Evolutionary conservation across 1,140 invertebrate species (phyloP).

Genomic region (Saxidomus purpurata): DNA sequence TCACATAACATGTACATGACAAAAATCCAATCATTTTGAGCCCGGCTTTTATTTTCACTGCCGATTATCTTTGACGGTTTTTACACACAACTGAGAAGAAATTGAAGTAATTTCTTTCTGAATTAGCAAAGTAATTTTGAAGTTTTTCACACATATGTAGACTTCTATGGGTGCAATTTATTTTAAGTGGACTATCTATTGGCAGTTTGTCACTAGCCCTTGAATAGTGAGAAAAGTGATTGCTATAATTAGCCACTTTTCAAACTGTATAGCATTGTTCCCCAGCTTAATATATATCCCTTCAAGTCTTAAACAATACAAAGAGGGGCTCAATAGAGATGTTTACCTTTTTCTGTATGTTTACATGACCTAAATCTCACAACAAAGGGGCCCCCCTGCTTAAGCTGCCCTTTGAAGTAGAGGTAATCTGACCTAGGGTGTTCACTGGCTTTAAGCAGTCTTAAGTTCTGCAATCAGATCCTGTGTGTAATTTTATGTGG

Average conservation of each 20-base stretch:
- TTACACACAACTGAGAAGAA: constrained; percentile 10
- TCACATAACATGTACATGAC: not conserved
- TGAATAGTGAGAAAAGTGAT: not conserved
- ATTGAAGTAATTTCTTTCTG: not conserved
- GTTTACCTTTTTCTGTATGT: constrained; percentile 1
- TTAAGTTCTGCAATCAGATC: not conserved
- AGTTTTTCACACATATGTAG: not conserved
- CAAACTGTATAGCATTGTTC: not conserved
- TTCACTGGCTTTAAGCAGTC: not conserved
- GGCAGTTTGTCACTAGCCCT: not conserved
- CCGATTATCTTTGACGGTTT: not conserved
- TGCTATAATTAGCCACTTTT: not conserved
- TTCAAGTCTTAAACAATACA: not conserved
- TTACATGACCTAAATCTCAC: constrained; percentile 9
- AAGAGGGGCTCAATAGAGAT: not conserved
- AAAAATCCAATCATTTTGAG: not conserved
- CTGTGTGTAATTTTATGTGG: not conserved
- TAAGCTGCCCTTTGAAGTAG: not conserved
- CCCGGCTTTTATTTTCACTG: too few species aligned
- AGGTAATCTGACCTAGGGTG: not conserved
- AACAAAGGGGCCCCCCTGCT: constrained; percentile 5
- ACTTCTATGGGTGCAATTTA: constrained; percentile 2
- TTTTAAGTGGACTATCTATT: not conserved
- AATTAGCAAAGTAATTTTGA: not conserved
- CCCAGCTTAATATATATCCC: too few species aligned